These are phyloP conservation scores for Whitmania pigra DNA, from an alignment of 1,140 invertebrate genomes.

Conservation along the genomic window DNA sequence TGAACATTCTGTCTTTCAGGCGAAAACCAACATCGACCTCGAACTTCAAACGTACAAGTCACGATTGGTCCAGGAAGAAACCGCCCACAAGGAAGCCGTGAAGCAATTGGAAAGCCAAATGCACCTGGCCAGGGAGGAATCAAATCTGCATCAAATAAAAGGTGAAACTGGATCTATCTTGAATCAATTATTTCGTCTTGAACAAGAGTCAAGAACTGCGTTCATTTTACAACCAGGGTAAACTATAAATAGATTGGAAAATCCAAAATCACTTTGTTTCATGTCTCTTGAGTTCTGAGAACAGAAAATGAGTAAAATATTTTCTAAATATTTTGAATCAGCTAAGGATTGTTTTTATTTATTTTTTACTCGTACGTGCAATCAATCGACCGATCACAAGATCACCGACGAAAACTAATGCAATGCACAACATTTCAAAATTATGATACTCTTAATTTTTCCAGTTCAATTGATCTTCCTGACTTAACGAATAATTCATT, in stretches of 20 bases:
- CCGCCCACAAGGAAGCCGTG: conserved; percentile 63
- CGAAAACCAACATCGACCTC: conserved; percentile 66
- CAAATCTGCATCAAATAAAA: neutral
- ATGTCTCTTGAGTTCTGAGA: too few species aligned
- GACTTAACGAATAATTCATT: too few species aligned
- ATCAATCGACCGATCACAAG: too few species aligned
- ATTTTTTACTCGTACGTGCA: neutral
- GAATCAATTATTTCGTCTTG: neutral
- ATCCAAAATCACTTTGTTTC: too few species aligned
- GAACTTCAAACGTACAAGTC: conserved; percentile 74
- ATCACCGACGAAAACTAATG: too few species aligned
- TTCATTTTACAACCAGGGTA: neutral
- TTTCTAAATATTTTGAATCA: too few species aligned
- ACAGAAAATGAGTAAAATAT: too few species aligned
- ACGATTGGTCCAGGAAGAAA: conserved; percentile 74
- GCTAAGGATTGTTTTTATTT: neutral
- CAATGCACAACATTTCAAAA: neutral
- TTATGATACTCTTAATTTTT: too few species aligned
- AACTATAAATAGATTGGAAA: neutral
- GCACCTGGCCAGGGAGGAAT: neutral
- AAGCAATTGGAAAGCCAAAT: conserved; percentile 29
- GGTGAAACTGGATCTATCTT: conserved; percentile 15
- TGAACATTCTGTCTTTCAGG: conserved; percentile 26
- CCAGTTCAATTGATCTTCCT: too few species aligned
- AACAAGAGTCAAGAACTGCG: neutral